Conservation (phyloP, 2,888 invertebrate species). For the Phengaris arion region DNA sequence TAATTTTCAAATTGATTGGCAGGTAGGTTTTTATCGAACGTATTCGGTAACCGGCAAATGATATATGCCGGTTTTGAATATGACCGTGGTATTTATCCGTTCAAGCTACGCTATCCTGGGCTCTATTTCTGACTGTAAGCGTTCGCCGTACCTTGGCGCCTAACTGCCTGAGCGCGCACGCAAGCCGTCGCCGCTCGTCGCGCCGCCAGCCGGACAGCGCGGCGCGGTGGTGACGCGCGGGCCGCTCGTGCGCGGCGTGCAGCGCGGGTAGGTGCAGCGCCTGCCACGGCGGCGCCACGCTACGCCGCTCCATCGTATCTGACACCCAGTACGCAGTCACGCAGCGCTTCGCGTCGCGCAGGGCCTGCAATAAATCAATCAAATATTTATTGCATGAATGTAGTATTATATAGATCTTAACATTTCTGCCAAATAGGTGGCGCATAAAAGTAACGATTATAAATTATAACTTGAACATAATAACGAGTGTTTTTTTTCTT, state of each 20-base stretch:
- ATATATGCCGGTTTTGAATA: no score
- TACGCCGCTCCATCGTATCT: conserved; percentile 91
- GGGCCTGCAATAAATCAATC: conserved; percentile 58
- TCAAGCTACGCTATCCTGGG: no score
- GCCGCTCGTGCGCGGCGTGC: conserved; percentile 83
- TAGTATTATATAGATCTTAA: no score
- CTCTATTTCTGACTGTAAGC: conserved; percentile 36
- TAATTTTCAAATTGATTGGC: no score
- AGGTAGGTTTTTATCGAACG: no score
- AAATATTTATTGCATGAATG: no score
- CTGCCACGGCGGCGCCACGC: conserved; percentile 95
- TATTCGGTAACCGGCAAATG: no score
- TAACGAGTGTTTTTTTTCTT: no score
- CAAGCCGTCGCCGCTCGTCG: conserved; percentile 89
- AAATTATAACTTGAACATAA: no score
- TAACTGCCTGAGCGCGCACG: conserved; percentile 89
- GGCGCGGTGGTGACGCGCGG: conserved; percentile 87
- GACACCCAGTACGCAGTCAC: conserved; percentile 95
- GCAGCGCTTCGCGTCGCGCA: conserved; percentile 84
- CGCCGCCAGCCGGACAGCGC: conserved; percentile 93
- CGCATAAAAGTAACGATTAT: no score
- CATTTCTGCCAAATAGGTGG: no score
- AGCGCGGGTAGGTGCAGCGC: conserved; percentile 94
- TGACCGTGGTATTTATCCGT: no score
- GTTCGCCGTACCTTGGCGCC: conserved; percentile 87